Evolutionary conservation across 2,797 vertebrate species (phyloP).

Genomic region (Gouania willdenowi): DNA sequence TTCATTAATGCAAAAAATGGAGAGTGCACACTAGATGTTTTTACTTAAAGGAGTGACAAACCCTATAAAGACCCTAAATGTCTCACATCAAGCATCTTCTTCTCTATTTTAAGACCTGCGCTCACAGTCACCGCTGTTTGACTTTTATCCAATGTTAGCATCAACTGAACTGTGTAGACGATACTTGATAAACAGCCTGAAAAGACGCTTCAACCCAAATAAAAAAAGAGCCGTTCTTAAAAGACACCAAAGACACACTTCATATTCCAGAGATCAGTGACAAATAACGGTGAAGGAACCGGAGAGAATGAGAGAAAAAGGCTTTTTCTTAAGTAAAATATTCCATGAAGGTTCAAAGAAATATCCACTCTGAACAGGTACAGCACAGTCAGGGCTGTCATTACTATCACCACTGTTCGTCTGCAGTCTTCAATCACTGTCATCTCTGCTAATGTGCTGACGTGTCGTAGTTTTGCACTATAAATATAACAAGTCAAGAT

Average conservation of each 20-base stretch:
- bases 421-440: not conserved
- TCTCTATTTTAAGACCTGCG: not conserved
- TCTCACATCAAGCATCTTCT: too few species aligned
- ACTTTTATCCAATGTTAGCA: not conserved
- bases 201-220: slow-evolving; percentile 1
- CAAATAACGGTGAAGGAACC: slow-evolving; percentile 7
- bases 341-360: slow-evolving; percentile 15
- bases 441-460: not conserved
- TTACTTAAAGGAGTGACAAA: too few species aligned
- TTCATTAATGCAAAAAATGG: too few species aligned
- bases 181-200: not conserved
- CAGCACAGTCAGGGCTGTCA: slow-evolving; percentile 24
- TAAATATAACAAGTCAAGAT: slow-evolving; percentile 22
- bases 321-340: slow-evolving; percentile 20
- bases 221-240: slow-evolving; percentile 13
- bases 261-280: slow-evolving; percentile 2
- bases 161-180: not conserved
- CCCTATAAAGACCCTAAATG: too few species aligned
- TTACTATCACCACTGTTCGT: slow-evolving; percentile 2
- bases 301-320: slow-evolving; percentile 8
- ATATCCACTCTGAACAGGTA: slow-evolving; percentile 18
- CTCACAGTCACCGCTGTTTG: not conserved
- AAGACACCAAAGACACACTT: slow-evolving; percentile 1
- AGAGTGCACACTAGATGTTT: too few species aligned
- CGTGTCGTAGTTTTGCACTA: slow-evolving; percentile 1